Conservation (phyloP, 2,113 vertebrate genomes). For the Ailurus styani region DNA sequence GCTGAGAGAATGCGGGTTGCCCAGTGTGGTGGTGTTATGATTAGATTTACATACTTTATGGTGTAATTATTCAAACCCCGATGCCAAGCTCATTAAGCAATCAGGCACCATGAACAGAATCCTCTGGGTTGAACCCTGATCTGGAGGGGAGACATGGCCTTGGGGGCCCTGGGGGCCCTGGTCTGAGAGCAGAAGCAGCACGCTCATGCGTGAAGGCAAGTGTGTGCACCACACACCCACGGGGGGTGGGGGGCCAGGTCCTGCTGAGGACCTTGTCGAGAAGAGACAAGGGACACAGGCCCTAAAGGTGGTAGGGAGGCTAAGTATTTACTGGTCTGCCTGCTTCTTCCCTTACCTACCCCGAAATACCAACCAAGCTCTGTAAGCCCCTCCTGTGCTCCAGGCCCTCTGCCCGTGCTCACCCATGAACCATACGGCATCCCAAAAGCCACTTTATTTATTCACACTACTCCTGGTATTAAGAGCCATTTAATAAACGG, state of each 20-base stretch:
- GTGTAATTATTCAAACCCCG: conserved; percentile 55
- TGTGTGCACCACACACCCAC: neutral
- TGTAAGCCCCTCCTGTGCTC: neutral
- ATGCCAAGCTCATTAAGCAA: conserved; percentile 65
- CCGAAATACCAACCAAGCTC: neutral
- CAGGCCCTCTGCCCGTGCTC: neutral
- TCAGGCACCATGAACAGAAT: conserved; percentile 65
- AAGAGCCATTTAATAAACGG: neutral
- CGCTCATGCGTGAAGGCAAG: neutral
- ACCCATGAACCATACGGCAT: neutral
- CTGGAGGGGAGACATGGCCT: neutral
- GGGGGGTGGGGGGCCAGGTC: too few species aligned
- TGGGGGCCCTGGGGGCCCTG: neutral
- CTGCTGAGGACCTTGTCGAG: neutral
- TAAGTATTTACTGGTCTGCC: neutral
- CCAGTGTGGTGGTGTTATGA: conserved; percentile 44
- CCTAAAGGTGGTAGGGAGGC: neutral
- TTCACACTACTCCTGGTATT: neutral
- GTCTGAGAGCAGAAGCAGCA: neutral
- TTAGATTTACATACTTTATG: conserved; percentile 69
- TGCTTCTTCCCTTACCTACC: neutral
- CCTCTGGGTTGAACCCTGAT: neutral
- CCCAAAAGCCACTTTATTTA: neutral
- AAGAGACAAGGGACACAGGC: neutral
- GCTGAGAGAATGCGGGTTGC: conserved; percentile 63